Evolutionary conservation across 2,797 vertebrate species (phyloP), one percentile per base, ranked within the genome.

Genomic region (Semaprochilodus insignis): DNA sequence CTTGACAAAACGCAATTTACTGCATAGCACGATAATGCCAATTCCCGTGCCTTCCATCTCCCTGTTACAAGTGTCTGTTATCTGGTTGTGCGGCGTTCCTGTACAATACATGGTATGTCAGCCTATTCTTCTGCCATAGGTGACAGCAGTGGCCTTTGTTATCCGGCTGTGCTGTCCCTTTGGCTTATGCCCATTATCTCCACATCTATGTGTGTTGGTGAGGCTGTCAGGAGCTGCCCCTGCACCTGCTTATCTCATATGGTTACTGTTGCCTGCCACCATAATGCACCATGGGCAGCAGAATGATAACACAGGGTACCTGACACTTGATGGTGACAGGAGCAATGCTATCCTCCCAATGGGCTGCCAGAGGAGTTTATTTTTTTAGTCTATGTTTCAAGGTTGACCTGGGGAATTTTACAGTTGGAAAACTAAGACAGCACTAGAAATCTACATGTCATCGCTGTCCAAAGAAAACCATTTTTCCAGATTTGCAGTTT

Each of bases 151-250:
- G 81, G 72, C 81, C 77, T 82, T 75, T 63, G 67, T 83, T 85
- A 87, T 89, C 86, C 63, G 76, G 31, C 27, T 52, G 44, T 48
- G 69, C 48, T 74, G 72, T 73, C 74, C 75, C 62, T 83, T 83
- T 82, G 83, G 85, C 82, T 86, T 83, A 85, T 65, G 27, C 74
- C 51, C 59, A 52, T 77, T 83, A 85, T 85, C 78, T 80, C 40
- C 55, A 51, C 66, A 80, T 84, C 74, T 73, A 19, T 79, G 74
- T 17, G 17, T 75, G 62, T 79, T 31, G 57, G 55, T 54, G 52
- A 23, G 71, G 31, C 80, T 77, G 77, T 82, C 73, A 71, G 71
- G 72, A 82, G 48, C 19, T 83, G 67, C 25, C 55, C 55, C 76
- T 73, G 72, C 78, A 80, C 83, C 60, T 77, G 78, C 69, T 84